Evolutionary conservation across 2,888 invertebrate genomes (phyloP).

Genomic region (Zaprionus bogoriensis): DNA sequence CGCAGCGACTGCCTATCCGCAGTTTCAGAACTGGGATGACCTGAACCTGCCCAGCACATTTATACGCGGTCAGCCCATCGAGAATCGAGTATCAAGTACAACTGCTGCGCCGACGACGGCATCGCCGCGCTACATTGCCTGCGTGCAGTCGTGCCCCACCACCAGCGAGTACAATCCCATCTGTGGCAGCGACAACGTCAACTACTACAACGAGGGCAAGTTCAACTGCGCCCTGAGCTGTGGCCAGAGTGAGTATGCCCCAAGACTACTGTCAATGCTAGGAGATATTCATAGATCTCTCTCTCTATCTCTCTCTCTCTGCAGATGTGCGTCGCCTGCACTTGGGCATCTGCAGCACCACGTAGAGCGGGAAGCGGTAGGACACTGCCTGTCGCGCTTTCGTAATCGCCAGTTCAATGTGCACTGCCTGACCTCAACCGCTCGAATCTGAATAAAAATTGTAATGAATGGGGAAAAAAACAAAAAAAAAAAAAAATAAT

Average conservation of each 20-base stretch:
- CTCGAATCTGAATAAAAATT: conserved; percentile 19
- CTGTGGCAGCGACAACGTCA: conserved; percentile 78
- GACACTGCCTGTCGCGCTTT: conserved; percentile 1
- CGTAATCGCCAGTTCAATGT: conserved; percentile 45
- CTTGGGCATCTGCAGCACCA: conserved; percentile 42
- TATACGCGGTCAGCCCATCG: conserved; percentile 24
- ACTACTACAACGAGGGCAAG: conserved; percentile 76
- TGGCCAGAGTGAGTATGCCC: conserved; percentile 72
- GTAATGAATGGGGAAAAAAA: not conserved
- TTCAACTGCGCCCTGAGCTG: conserved; percentile 78
- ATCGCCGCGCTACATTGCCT: conserved; percentile 69
- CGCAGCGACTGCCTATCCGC: conserved; percentile 24
- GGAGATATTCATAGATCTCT: no score
- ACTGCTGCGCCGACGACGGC: conserved; percentile 46
- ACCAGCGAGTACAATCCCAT: conserved; percentile 82
- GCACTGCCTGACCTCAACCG: conserved; percentile 39
- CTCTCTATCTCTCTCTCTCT: not conserved
- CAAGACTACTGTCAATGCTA: no score
- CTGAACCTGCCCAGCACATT: conserved; percentile 20
- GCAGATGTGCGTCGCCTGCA: conserved; percentile 42
- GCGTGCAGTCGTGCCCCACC: conserved; percentile 66
- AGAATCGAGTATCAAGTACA: conserved; percentile 21
- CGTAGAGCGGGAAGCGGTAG: not conserved
- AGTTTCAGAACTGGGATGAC: conserved; percentile 11
- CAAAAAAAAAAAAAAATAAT: conserved; percentile 18